A percentile compares a stretch with the other conserved stretches of the same genome.
Evolutionary conservation across 2,888 invertebrate genomes (phyloP).

Genomic region (Noctua comes): DNA sequence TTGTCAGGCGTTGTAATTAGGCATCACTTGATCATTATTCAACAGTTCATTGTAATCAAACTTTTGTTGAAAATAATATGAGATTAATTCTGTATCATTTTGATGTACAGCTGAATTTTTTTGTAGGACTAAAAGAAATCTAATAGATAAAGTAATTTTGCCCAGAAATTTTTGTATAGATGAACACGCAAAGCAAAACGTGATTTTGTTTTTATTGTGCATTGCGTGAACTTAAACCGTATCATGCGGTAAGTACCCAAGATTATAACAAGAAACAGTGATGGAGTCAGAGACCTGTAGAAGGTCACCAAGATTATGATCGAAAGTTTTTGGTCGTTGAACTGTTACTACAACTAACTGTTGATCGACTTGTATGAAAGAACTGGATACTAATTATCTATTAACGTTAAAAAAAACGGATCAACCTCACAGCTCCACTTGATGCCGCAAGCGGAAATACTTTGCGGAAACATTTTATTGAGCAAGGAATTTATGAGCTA

Average conservation of each 20-base stretch:
- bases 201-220: neutral
- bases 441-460: neutral
- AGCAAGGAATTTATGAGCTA: neutral
- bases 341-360: constrained; percentile 2
- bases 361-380: neutral
- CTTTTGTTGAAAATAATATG: neutral
- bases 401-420: neutral
- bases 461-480: neutral
- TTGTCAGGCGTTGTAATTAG: neutral
- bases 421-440: neutral
- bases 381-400: neutral
- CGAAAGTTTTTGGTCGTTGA: constrained; percentile 43
- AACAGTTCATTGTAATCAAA: neutral
- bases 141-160: neutral
- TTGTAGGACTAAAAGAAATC: neutral
- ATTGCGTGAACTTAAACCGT: neutral
- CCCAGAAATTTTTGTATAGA: neutral
- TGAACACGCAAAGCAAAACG: neutral
- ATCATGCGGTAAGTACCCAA: neutral
- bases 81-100: neutral
- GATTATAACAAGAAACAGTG: neutral
- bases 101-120: neutral
- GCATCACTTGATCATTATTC: neutral
- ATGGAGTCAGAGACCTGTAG: neutral
- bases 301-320: constrained; percentile 26